Base-by-base conservation (phyloP, 2,888 invertebrate genomes). In the Eumacrocentrus americanus region DNA sequence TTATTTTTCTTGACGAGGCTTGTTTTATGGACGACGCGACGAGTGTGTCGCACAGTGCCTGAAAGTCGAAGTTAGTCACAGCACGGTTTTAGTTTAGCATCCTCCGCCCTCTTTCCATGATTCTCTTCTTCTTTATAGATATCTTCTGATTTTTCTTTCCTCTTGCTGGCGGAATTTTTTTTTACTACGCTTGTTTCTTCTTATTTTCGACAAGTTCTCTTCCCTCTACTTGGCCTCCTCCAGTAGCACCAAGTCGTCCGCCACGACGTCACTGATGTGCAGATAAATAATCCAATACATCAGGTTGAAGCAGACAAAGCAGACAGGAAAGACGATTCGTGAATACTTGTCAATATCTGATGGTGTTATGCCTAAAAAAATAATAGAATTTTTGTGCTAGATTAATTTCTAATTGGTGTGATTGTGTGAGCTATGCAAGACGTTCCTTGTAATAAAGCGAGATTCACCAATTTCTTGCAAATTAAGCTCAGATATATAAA, bases 321-420 rank as follows among this genome's bases (percentile, higher is more conserved):
- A 94, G 76, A 97, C 94, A 57, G 98, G 98, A 83, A 99, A 99
- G 77, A 97, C 91, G 83, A 98, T 95, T 79, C 98, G 90, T 65
- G 98, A 97, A 83, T 98, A 98, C 85, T 98, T 98, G 88, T 98
- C 98, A 83, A 98, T 98, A 84, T 96, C 97, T 81, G 96, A 96
- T 62, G 96, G 96, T 75, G 95, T 95, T 82, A 95, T 92, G 76
- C 92, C 80, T 80, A 72, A 29, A 56, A 62, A 62, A 57, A 47
- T 35, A 63, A 58, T 56, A 55, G 51, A 58, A 40, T 56, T 58
- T 62, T 61, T 60, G 61, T 64, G 61, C 18, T 55, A 11, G 5
- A 20, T 6, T 42, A 42, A 50, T 51, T 5, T 42, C 40, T 23
- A n/a, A n/a, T n/a, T n/a, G n/a, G n/a, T n/a, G n/a, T n/a, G n/a